Evolutionary conservation across 2,797 vertebrate species (phyloP).

Genomic region (Pachyuromys duprasi): DNA sequence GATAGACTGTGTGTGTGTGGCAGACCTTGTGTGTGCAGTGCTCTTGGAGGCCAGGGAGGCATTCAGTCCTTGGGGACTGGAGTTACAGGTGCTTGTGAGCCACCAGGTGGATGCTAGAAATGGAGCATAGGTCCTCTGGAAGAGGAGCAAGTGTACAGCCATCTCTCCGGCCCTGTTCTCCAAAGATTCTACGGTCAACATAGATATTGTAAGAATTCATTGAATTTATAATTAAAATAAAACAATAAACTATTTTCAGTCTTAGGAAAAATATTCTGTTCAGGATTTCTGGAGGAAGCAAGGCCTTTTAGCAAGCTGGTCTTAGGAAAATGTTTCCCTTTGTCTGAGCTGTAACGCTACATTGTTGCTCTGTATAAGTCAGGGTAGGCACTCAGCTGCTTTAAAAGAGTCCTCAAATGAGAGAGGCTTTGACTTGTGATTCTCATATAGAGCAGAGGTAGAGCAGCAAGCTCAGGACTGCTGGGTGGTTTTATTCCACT

Average conservation of each 20-base stretch:
- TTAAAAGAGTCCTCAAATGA: background rate
- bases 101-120: background rate
- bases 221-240: background rate
- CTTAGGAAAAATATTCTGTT: background rate
- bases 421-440: background rate
- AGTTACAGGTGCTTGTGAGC: background rate
- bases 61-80: background rate
- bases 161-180: background rate
- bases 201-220: background rate
- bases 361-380: background rate
- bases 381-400: background rate
- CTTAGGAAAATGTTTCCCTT: background rate
- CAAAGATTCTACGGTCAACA: background rate
- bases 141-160: background rate
- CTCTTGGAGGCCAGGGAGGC: background rate
- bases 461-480: background rate
- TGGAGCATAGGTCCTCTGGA: background rate
- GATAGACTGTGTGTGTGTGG: background rate
- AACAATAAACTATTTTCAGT: background rate
- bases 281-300: background rate
- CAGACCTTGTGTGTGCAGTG: background rate
- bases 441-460: background rate
- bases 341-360: too few relatives aligned
- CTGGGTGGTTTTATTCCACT: background rate
- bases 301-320: background rate